Base-by-base conservation (phyloP, 30 jellyfish, hydroid and myxozoan species). In the Aurelia coerulea region DNA sequence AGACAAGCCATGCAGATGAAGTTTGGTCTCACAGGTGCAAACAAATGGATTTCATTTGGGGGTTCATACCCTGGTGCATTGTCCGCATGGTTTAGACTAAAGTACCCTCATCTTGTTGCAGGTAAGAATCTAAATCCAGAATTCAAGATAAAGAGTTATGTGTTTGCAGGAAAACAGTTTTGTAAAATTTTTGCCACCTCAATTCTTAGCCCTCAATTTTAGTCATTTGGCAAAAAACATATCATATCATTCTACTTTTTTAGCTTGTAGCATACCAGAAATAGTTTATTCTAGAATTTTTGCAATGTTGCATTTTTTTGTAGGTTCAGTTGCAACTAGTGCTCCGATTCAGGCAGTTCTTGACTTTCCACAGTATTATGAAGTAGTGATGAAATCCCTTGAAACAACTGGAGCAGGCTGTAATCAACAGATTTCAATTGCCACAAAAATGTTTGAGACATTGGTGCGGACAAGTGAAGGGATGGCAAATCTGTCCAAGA, bases 21-120 rank as follows among this genome's bases (percentile, higher is more conserved):
- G 65, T 94, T 74, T 72, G 69, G 53, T 11, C 58, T 94, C 51
- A 94, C 89, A 10, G 79, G 23, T 6, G 81, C 63, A 5, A 94
- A 94, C 80, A 85, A 83, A 78, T 94, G 97, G 99, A 94, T 94
- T 29, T 85, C 96, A 13, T 94, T 94, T 84, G 99, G 99, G 18
- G 99, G 99, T 11, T 94, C 99, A 59, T 94, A 94, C 58, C 99
- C 99, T 65, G 99, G 99, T 60, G 96, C 96, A 0, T 84, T 94
- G 5, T 85, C 99, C 9, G 99, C 99, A 4, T 94, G 99, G 99
- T 84, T 83, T 29, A 65, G 97, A 15, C 79, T 89, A 62, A 94
- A 94, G 85, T 94, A 88, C 72, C 99, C 96, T 6, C 99, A 94
- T 79, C 91, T 94, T 18, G 83, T 87, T 49, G 41, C 83, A 68